Evolutionary conservation across 2,888 invertebrate species (phyloP), one percentile per base, ranked within the genome.

Genomic region (Temnothorax ravouxi): DNA sequence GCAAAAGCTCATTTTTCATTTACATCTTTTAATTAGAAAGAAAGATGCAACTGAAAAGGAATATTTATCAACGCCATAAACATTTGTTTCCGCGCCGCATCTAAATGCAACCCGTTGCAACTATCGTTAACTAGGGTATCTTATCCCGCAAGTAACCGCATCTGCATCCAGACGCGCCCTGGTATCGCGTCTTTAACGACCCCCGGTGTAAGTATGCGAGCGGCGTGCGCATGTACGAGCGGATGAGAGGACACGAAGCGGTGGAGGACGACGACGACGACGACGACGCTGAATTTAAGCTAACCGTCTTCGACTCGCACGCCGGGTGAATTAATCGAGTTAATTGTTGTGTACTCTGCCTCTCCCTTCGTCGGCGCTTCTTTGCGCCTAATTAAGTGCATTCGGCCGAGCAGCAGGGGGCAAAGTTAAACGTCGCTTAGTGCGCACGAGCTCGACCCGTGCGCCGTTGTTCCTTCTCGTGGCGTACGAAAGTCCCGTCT

Each of bases 321-420:
- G 86, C 83, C 88, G 72, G 80, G 88, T 83, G 88, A 90, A 90
- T 90, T 90, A 90, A 90, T 90, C 89, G 88, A 88, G 90, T 90
- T 90, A 90, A 90, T 90, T 90, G 90, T 90, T 87, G 88, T 86
- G 85, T 88, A 86, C 90, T 85, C 86, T 84, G 84, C 84, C 62
- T 80, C 72, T 79, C 34, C 85, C 81, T 77, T 54, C 82, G 80
- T 76, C 79, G 75, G 38, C 89, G 86, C 84, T 89, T 90, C 90
- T 90, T 91, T 89, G 81, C 84, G 86, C 84, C 84, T 90, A 90
- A 90, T 90, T 90, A 89, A 90, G 89, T 88, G 85, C 90, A 85
- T 89, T 88, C 84, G 85, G 44, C 79, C 84, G 79, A 47, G 79
- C 34, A 47, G 59, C 69, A 77, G 79, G 77, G 84, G 85, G 56